phyloP scores from a whole-genome alignment of 1,140 invertebrate genomes.

The Aphidius ervi region DNA sequence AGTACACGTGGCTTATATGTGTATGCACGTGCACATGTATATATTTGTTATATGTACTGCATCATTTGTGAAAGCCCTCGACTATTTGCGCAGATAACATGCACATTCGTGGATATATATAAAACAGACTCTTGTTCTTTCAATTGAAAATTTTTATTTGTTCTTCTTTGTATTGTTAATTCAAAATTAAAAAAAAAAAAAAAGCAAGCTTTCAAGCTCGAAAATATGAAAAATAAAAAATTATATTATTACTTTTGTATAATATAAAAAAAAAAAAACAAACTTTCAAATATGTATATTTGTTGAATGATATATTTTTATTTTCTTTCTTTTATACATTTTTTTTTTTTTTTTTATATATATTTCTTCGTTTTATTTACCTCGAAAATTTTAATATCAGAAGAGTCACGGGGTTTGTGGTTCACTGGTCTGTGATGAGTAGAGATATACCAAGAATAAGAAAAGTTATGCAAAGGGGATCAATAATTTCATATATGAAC shows the following conservation, averaged over 20 bases:
- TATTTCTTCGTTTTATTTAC: slow-evolving; percentile 1
- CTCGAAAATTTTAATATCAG: slow-evolving; percentile 24
- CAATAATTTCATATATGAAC: too few relatives aligned
- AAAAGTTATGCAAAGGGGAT: too few relatives aligned
- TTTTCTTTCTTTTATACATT: too few relatives aligned
- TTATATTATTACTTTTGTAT: too few relatives aligned
- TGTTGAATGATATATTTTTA: neutral
- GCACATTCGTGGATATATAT: neutral
- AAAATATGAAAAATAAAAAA: too few relatives aligned
- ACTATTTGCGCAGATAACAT: slow-evolving; percentile 32
- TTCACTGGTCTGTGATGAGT: slow-evolving; percentile 11
- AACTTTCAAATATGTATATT: too few relatives aligned
- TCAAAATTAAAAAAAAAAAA: too few relatives aligned
- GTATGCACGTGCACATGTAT: neutral
- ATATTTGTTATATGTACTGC: slow-evolving; percentile 8
- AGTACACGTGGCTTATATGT: neutral
- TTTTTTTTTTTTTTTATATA: slow-evolving; percentile 1
- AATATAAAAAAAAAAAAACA: too few relatives aligned
- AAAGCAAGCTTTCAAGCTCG: too few relatives aligned
- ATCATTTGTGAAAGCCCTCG: slow-evolving; percentile 25
- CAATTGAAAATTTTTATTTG: slow-evolving; percentile 11
- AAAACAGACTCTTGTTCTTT: neutral
- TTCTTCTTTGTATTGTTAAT: neutral
- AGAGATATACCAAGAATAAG: neutral
- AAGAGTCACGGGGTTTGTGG: slow-evolving; percentile 15